Conservation (phyloP, 2,888 invertebrate species). For the Shargacucullia verbasci region DNA sequence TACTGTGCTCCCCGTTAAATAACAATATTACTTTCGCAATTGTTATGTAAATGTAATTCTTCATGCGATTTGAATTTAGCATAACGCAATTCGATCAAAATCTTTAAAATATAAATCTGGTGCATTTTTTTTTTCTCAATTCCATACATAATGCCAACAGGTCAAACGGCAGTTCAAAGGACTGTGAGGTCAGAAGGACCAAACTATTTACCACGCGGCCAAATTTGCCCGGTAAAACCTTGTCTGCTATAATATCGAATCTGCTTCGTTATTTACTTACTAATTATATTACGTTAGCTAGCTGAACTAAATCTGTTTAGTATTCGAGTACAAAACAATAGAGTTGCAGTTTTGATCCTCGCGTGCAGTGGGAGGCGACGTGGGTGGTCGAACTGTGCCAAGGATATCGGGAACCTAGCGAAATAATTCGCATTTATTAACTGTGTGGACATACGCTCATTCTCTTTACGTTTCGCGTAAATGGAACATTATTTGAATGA, state of each 20-base stretch:
- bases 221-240: no score
- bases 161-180: no score
- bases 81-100: neutral
- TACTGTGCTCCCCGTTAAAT: constrained; percentile 8
- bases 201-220: no score
- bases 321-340: constrained; percentile 45
- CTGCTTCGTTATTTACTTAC: neutral
- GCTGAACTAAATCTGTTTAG: constrained; percentile 47
- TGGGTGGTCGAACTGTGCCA: constrained; percentile 78
- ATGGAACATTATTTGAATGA: neutral
- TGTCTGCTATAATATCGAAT: neutral
- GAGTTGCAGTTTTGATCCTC: constrained; percentile 20
- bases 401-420: constrained; percentile 72
- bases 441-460: constrained; percentile 30
- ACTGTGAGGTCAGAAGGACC: no score
- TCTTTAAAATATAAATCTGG: neutral
- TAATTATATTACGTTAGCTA: constrained; percentile 15
- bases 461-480: constrained; percentile 3
- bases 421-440: constrained; percentile 47
- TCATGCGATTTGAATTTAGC: neutral
- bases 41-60: constrained; percentile 8
- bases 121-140: no score
- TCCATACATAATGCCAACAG: no score
- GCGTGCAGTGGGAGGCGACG: constrained; percentile 68
- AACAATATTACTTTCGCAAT: constrained; percentile 1